Evolutionary conservation across 2,888 invertebrate genomes (phyloP).

Genomic region (Melipona beecheii): DNA sequence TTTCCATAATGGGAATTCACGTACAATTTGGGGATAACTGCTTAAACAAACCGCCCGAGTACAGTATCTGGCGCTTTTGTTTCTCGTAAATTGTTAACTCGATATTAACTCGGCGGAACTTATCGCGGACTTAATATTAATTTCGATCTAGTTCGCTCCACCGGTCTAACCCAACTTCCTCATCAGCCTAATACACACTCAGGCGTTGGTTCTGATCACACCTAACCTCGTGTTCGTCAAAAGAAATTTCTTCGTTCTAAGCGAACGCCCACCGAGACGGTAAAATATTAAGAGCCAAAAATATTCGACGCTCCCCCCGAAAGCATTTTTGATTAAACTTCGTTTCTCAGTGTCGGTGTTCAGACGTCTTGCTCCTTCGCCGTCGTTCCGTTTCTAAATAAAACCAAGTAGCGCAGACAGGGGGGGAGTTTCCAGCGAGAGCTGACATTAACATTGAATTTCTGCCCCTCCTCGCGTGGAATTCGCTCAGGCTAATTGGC

Average conservation of each 20-base stretch:
- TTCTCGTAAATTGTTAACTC: not conserved
- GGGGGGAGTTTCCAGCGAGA: not conserved
- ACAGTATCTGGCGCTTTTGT: not conserved
- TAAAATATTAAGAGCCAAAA: too few species aligned
- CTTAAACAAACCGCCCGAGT: not conserved
- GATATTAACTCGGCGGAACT: not conserved
- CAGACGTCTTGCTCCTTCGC: not conserved
- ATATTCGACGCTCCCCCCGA: too few species aligned
- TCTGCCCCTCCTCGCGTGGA: not conserved
- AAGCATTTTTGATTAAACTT: too few species aligned
- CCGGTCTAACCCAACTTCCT: not conserved
- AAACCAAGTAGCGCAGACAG: not conserved
- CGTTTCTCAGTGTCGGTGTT: not conserved
- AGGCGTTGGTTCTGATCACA: not conserved
- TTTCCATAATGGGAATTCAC: not conserved
- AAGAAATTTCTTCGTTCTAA: too few species aligned
- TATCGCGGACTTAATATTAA: not conserved
- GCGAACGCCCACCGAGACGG: too few species aligned
- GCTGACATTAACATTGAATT: constrained; percentile 14
- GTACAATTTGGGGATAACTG: not conserved
- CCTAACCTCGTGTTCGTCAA: not conserved
- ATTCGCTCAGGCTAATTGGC: constrained; percentile 45
- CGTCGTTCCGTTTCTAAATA: not conserved
- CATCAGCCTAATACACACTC: not conserved
- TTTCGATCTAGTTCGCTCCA: not conserved